Evolutionary conservation across 2,797 vertebrate species (phyloP).

Genomic region (Phrynocephalus guinanensis): DNA sequence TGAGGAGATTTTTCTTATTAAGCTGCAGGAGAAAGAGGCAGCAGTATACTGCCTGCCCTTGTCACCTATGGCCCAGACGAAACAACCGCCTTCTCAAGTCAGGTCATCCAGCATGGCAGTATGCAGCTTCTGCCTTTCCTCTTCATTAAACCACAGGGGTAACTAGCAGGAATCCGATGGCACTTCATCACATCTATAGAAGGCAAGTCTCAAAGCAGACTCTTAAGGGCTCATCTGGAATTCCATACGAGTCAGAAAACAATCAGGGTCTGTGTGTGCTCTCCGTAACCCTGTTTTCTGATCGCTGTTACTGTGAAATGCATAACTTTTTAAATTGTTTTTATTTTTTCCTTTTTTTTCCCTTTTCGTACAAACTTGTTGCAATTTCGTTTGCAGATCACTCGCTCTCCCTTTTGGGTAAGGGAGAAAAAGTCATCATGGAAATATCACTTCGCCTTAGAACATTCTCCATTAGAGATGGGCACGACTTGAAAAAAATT

Average conservation of each 20-base stretch:
- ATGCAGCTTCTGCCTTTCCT: conserved; percentile 63
- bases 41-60: conserved; percentile 50
- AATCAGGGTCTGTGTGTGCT: conserved; percentile 2
- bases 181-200: conserved; percentile 46
- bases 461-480: background rate
- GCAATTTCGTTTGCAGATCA: too few relatives aligned
- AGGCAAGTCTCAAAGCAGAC: conserved; percentile 34
- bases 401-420: background rate
- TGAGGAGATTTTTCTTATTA: conserved; percentile 78
- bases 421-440: background rate
- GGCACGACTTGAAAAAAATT: too few relatives aligned
- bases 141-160: conserved; percentile 73
- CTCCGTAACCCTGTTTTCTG: conserved; percentile 27
- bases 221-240: conserved; percentile 50
- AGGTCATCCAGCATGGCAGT: conserved; percentile 64
- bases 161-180: conserved; percentile 56
- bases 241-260: conserved; percentile 6
- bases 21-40: conserved; percentile 54
- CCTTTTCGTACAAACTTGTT: background rate
- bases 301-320: background rate
- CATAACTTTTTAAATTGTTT: background rate
- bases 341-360: background rate
- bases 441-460: conserved; percentile 6
- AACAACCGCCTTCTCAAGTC: conserved; percentile 67
- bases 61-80: conserved; percentile 69